Conservation (phyloP, 2,113 vertebrate species). For the Ptilonorhynchus violaceus region DNA sequence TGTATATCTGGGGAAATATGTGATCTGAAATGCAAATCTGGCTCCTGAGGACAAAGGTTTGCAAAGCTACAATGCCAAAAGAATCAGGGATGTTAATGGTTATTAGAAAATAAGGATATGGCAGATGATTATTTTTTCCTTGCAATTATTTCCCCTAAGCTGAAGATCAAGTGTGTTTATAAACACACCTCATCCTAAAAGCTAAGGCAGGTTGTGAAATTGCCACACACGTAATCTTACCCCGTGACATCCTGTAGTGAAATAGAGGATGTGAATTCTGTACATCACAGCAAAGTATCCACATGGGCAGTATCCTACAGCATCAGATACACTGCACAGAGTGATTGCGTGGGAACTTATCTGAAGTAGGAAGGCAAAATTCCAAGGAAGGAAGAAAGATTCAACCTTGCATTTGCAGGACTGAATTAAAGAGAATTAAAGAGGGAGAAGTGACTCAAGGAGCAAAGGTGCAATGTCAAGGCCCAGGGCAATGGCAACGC, state of each 20-base stretch:
- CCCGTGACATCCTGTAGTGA: not conserved
- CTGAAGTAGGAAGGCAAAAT: not conserved
- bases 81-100: not conserved
- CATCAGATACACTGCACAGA: not conserved
- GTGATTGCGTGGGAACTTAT: not conserved
- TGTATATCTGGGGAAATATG: not conserved
- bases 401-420: not conserved
- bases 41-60: not conserved
- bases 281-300: fast-evolving
- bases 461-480: not conserved
- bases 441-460: not conserved
- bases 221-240: not conserved
- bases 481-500: not conserved
- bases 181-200: not conserved
- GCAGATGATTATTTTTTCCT: not conserved
- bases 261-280: not conserved
- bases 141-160: not conserved
- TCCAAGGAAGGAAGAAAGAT: not conserved
- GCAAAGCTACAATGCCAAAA: not conserved
- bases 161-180: not conserved
- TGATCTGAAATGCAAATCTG: not conserved
- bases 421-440: not conserved
- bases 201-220: not conserved
- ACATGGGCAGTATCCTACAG: not conserved
- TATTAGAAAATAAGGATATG: not conserved